Conservation (phyloP, 1,140 invertebrate species). For the Megathymus violae region DNA sequence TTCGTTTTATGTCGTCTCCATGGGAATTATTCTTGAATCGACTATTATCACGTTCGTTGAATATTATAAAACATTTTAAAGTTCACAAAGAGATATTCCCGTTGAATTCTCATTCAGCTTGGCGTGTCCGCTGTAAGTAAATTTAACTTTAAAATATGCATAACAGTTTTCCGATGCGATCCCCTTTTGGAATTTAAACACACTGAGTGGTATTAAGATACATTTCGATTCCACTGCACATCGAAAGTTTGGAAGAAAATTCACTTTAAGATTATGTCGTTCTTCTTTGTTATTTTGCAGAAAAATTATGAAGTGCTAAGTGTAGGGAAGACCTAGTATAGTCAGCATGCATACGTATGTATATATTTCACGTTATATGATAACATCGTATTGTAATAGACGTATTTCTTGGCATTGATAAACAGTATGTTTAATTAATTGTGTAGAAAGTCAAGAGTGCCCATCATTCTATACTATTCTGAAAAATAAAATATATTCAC, state of each 20-base stretch:
- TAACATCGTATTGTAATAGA: too few relatives aligned
- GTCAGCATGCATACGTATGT: too few relatives aligned
- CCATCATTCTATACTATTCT: too few relatives aligned
- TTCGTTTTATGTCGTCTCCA: not conserved
- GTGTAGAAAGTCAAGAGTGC: not conserved
- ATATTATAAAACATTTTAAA: constrained; percentile 76
- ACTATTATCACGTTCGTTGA: constrained; percentile 58
- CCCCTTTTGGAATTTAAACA: constrained; percentile 79
- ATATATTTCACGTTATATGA: too few relatives aligned
- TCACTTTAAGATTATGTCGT: constrained; percentile 44
- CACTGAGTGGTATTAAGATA: constrained; percentile 79
- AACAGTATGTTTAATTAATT: not conserved
- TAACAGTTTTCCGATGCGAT: constrained; percentile 81
- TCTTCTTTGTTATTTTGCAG: constrained; percentile 21
- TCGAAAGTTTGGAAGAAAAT: constrained; percentile 60
- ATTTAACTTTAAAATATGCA: constrained; percentile 83
- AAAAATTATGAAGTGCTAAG: constrained; percentile 4
- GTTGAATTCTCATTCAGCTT: constrained; percentile 62
- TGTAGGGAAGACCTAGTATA: too few relatives aligned
- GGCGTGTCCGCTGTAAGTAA: constrained; percentile 69
- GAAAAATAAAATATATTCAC: not conserved
- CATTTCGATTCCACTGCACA: constrained; percentile 73
- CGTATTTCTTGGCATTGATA: too few relatives aligned
- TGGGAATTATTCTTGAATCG: constrained; percentile 44
- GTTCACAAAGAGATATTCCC: constrained; percentile 63